Evolutionary conservation across 1,140 invertebrate genomes (phyloP), one percentile per base, ranked within the genome.

Genomic region (Eufriesea mexicana): DNA sequence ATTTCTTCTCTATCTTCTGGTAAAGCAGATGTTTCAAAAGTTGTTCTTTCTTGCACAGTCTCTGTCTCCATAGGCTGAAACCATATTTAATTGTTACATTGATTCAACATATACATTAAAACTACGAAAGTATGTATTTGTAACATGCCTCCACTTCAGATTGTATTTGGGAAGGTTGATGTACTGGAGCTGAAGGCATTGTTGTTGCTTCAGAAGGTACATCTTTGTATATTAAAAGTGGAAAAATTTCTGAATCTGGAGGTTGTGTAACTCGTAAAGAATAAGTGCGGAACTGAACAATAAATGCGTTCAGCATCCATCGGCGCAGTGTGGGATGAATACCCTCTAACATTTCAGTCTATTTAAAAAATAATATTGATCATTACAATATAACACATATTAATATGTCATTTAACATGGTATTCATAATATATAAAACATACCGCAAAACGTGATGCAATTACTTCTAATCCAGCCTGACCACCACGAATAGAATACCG

Each of bases 41-140:
- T 84, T 28, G 87, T 45, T 81, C 87, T 91, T 25, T 90, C 87
- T 66, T 89, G 90, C 9, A 80, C 49, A 28, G 72, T 25, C 68
- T 94, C 92, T 10, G 90, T 91, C 86, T 93, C 93, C 92, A 94
- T 94, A 2, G 90, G 90, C 92, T 93, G 70, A n/a, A 70, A 67
- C 66, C 16, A 59, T 72, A 72, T 47, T 14, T 16, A 66, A 20
- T 54, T 57, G 0, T 45, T 66, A 28, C 18, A 72, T 75, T 55
- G 51, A 9, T 72, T 79, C 5, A 23, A 57, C 20, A 70, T 35
- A 18, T 51, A 59, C 47, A 23, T 79, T 70, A 55, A 28, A 79
- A 61, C 16, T 42, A 2, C 10, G 51, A 76, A 76, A 55, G 66
- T 68, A n/a, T 68, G 49, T 8, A 23, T n/a, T 45, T 57, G 20